Percentiles rank a stretch among this genome's conserved stretches.
These are phyloP conservation scores for Diaperis boleti DNA, from an alignment of 2,888 invertebrate species.

Conservation along the genomic window DNA sequence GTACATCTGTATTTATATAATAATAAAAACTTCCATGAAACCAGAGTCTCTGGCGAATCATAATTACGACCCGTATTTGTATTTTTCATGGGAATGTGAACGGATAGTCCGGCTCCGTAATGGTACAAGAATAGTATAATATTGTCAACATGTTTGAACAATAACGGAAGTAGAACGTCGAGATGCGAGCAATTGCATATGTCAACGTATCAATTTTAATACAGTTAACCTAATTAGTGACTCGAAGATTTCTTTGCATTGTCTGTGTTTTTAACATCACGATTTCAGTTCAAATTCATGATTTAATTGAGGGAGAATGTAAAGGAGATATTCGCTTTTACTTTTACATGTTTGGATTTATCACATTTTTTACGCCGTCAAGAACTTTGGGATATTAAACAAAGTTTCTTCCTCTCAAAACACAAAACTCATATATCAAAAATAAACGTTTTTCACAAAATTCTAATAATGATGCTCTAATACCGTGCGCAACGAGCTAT, in stretches of 20 bases:
- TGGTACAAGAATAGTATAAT: constrained; percentile 21
- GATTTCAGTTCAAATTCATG: no score
- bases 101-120: constrained; percentile 18
- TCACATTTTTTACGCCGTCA: no score
- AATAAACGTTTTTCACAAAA: neutral
- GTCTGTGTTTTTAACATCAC: no score
- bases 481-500: neutral
- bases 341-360: no score
- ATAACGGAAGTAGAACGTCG: constrained; percentile 24
- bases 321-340: no score
- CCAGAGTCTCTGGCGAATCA: constrained; percentile 30
- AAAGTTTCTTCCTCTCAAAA: no score
- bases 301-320: no score
- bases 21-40: constrained; percentile 45
- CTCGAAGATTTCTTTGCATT: constrained; percentile 33
- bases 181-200: constrained; percentile 41
- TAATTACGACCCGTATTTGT: constrained; percentile 37
- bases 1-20: constrained; percentile 50
- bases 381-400: no score
- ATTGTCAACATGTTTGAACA: constrained; percentile 33
- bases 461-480: neutral
- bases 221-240: constrained; percentile 39
- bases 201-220: constrained; percentile 43
- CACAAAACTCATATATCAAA: no score
- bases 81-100: constrained; percentile 45